phyloP scores from a whole-genome alignment of 1,140 invertebrate genomes.

The Macrotrachela quadricornifera region DNA sequence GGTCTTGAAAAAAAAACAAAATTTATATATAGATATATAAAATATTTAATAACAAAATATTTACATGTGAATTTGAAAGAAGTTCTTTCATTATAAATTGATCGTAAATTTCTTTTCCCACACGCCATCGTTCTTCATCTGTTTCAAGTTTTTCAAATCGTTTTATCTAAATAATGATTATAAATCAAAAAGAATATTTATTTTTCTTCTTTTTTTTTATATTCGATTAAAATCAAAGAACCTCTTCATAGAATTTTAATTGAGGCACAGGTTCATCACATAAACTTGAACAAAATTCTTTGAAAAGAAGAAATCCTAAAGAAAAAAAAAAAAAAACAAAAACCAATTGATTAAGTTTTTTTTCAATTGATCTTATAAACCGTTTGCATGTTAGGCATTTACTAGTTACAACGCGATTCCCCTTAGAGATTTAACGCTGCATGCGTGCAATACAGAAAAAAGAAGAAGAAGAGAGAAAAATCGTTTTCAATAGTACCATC shows the following conservation, averaged over 20 bases:
- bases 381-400: too few species aligned
- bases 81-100: slow-evolving; percentile 99
- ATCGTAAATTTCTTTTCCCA: slow-evolving; percentile 91
- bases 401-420: too few species aligned
- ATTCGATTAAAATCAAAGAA: slow-evolving; percentile 23
- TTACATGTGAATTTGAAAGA: slow-evolving; percentile 80
- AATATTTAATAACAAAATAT: too few species aligned
- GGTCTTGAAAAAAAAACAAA: slow-evolving; percentile 40
- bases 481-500: too few species aligned
- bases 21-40: too few species aligned
- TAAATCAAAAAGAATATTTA: not conserved
- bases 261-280: slow-evolving; percentile 85
- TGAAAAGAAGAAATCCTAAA: slow-evolving; percentile 88
- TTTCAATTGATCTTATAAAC: too few species aligned
- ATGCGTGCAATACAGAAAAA: too few species aligned
- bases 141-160: slow-evolving; percentile 92
- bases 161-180: slow-evolving; percentile 56
- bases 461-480: too few species aligned
- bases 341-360: too few species aligned
- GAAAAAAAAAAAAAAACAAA: not conserved
- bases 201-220: too few species aligned
- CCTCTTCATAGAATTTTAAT: slow-evolving; percentile 98
- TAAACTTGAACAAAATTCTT: slow-evolving; percentile 94
- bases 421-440: too few species aligned
- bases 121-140: slow-evolving; percentile 72